Evolutionary conservation across 2,797 vertebrate genomes (phyloP), one percentile per base, ranked within the genome.

Genomic region (Columba guinea): DNA sequence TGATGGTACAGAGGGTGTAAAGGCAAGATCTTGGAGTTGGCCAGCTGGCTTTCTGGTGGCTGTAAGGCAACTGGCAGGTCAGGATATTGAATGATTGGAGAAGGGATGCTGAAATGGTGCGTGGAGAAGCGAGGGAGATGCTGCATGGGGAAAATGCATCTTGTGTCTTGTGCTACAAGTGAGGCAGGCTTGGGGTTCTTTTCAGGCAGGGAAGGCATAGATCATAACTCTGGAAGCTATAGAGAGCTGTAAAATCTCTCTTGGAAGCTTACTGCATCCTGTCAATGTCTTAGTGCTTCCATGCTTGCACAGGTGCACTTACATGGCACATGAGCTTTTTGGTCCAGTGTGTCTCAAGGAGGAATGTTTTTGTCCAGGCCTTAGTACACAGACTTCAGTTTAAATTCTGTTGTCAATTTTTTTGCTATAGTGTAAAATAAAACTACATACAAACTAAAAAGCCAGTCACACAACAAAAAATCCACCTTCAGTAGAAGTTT

Each of bases 401-500:
- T n/a, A 79, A 83, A 87, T 67, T 88, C 30, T 73, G 8, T 44
- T 81, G 58, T 59, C 30, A 56, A 39, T 84, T 96, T 92, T 81
- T 46, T 81, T 83, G 13, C 56, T 71, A 17, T 44, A 46, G 28
- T 48, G n/a, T 22, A 83, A 85, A 48, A 18, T 74, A 85, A 88
- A 93, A 39, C 46, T 60, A 11, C 6, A 39, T 59, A 26, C 12
- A 37, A 59, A 44, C n/a, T 37, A 51, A 80, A 85, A 83, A 35
- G 10, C 15, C 17, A 21, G 15, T 65, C 13, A 39, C 27, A 41
- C 21, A 64, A 11, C 20, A 41, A 48, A 58, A 89, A 63, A n/a
- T 20, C 18, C 5, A 26, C 2, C 2, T 60, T 37, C 62, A 86
- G 17, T 20, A 73, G n/a, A 39, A 58, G 39, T 79, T 41, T 11